Conservation (phyloP, 2,888 invertebrate genomes). For the Thysanoteuthis rhombus region DNA sequence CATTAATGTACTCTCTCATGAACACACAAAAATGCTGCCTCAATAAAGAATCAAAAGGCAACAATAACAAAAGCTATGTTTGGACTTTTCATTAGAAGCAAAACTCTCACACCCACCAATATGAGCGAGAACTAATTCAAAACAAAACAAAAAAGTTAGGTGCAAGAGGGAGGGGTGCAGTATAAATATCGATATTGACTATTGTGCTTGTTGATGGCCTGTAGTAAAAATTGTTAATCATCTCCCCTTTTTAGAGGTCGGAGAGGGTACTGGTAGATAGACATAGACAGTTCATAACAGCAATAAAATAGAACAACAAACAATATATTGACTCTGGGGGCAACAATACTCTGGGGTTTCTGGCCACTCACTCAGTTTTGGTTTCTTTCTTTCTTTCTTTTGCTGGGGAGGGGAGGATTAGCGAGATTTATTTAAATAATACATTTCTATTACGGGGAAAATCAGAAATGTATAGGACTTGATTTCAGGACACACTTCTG, state of each 20-base stretch:
- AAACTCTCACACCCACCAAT: neutral
- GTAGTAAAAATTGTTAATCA: too few species aligned
- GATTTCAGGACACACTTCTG: neutral
- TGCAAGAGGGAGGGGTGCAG: neutral
- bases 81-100: too few species aligned
- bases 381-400: fast-evolving
- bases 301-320: neutral
- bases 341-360: neutral
- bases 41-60: too few species aligned
- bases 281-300: neutral
- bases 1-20: too few species aligned
- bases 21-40: too few species aligned
- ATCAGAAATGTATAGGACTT: neutral
- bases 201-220: neutral
- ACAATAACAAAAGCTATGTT: too few species aligned
- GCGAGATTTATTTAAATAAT: neutral
- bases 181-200: neutral
- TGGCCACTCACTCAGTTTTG: neutral
- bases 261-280: neutral
- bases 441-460: neutral
- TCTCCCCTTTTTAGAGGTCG: neutral
- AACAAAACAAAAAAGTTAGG: neutral
- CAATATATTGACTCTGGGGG: too few species aligned
- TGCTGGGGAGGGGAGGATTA: neutral
- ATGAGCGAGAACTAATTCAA: neutral